Conservation (phyloP, 2,113 vertebrate genomes). For the Prunella himalayana region DNA sequence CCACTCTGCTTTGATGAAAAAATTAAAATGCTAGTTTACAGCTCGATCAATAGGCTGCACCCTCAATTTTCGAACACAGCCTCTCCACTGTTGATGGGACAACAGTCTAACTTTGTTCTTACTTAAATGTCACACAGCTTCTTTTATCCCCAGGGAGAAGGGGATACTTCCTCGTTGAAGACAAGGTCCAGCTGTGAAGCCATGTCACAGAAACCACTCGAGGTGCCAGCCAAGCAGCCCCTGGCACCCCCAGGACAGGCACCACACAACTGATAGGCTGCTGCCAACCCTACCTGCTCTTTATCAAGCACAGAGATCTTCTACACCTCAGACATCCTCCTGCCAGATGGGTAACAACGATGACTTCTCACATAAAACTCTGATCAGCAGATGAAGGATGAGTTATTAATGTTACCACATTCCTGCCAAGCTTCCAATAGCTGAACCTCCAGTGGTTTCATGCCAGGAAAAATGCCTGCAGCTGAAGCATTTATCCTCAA, state of each 20-base stretch:
- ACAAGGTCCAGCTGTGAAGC: neutral
- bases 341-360: neutral
- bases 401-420: neutral
- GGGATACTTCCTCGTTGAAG: neutral
- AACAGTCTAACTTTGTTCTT: neutral
- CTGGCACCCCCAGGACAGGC: neutral
- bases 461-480: constrained; percentile 13
- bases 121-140: neutral
- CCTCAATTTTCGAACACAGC: neutral
- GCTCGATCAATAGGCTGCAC: neutral
- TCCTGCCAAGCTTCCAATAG: constrained; percentile 30
- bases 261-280: fast-evolving
- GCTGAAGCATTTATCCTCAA: constrained; percentile 13
- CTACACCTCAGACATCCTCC: neutral
- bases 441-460: neutral
- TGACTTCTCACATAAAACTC: neutral
- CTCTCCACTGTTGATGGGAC: neutral
- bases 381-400: constrained; percentile 21
- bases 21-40: neutral
- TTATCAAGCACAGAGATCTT: neutral
- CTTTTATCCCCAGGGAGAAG: neutral
- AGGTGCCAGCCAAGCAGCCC: neutral
- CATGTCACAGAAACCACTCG: neutral
- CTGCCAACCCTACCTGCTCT: neutral
- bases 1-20: neutral